Evolutionary conservation across 2,888 invertebrate species (phyloP), one percentile per base, ranked within the genome.

Genomic region (Stenodema calcarata): DNA sequence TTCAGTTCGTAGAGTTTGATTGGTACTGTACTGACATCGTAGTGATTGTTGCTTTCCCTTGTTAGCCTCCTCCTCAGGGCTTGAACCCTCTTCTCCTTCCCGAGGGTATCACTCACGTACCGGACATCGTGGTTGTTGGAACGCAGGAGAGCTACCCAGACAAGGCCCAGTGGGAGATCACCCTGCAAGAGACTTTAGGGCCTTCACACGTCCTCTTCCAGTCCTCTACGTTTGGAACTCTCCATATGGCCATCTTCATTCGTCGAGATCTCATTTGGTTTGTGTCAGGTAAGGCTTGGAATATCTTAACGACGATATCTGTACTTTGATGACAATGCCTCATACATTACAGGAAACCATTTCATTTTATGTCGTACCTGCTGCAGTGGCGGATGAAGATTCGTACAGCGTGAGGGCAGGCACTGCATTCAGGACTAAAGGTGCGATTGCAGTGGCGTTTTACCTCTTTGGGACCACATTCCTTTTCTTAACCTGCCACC

Each of bases 241-340:
- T 99, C 62, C 98, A 98, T 91, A 92, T 98, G 87, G 95, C 95
- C 85, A 92, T 99, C 88, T 98, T 97, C 91, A 93, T 99, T 89
- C 93, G 98, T 84, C 93, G 98, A 89, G 98, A 99, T 91, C 93
- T 99, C 16, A 96, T 99, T 88, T 99, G 99, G 99, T 98, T 96
- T 90, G 97, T 97, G 91, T 98, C 98, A 88, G 92, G 93, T 93
- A 90, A 62, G 62, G n/a, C n/a, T n/a, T n/a, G n/a, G n/a, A n/a
- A n/a, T n/a, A n/a, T n/a, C n/a, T n/a, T n/a, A n/a, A n/a, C n/a
- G n/a, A n/a, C n/a, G n/a, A n/a, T n/a, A n/a, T n/a, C n/a, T n/a
- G n/a, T n/a, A n/a, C n/a, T n/a, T n/a, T n/a, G n/a, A n/a, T n/a
- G n/a, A n/a, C n/a, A n/a, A n/a, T n/a, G n/a, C n/a, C n/a, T n/a